Percentiles rank a stretch among this genome's conserved stretches.
Evolutionary conservation across 2,113 vertebrate species (phyloP).

Genomic region (Microcebus tavaratra): DNA sequence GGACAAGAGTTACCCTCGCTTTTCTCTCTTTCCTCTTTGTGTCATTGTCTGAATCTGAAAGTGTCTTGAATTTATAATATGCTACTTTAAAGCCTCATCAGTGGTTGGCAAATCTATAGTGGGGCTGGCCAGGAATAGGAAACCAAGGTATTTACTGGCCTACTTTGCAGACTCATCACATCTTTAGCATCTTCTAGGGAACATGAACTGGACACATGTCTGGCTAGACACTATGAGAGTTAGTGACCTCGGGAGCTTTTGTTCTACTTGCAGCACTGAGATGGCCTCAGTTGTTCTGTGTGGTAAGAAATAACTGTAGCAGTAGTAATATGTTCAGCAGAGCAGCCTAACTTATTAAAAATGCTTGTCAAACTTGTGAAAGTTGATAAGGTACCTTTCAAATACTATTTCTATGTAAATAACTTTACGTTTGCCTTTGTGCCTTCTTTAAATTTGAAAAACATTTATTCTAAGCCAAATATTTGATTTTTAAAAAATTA

Average conservation of each 20-base stretch:
- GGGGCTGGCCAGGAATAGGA: background rate
- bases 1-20: background rate
- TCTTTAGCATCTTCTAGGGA: background rate
- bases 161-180: conserved; percentile 3
- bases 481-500: background rate
- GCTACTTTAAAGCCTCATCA: background rate
- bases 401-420: background rate
- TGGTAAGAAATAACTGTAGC: background rate
- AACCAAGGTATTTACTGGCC: background rate
- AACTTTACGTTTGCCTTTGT: background rate
- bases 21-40: background rate
- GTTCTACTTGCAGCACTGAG: background rate
- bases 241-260: background rate
- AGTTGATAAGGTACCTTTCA: background rate
- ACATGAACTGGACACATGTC: background rate
- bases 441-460: conserved; percentile 1
- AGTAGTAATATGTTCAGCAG: background rate
- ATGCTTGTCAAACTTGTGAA: background rate
- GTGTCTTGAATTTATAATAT: background rate
- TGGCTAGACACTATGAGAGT: background rate
- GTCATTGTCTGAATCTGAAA: background rate
- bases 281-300: background rate
- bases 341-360: background rate
- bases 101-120: background rate
- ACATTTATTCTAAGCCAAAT: background rate